Base-by-base conservation (phyloP, 2,888 invertebrate species). In the Drosophila buzzatii region DNA sequence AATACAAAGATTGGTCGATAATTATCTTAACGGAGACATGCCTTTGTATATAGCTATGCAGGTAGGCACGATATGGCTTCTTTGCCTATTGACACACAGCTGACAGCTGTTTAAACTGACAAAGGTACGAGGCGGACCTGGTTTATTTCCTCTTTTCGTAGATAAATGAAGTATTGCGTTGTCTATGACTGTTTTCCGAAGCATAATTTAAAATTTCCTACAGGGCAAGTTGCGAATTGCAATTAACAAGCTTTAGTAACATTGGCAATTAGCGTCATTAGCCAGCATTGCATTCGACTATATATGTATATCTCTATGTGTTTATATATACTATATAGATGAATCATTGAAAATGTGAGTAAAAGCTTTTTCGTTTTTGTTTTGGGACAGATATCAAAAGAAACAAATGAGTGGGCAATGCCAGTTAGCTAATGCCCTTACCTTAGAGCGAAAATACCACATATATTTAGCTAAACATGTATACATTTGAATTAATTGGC, bases 271-370 rank as follows among this genome's bases (percentile, higher is more conserved):
- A 86, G 73, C 84, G 52, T 23, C 41, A 31, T 55, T 55, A 37
- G 23, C 53, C 37, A 37, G 23, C 23, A 55, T 14, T 41, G 23
- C 55, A 55, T 1, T 39, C 23, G 5, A 2, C 53, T n/a, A 12
- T 23, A 53, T 27, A 12, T 23, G 39, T 27, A 63, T 56, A 27
- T 35, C 5, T 6, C 12, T 10, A n/a, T 6, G 1, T 33, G 6
- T 33, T 5, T 18, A 14, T 37, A 12, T 23, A 10, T 16, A 27
- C 27, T 6, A 23, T 10, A 16, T 39, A 23, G 62, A 81, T 86
- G 89, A 89, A 58, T 83, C 85, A 89, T 58, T 66, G 53, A 18
- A 12, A 31, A n/a, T 57, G 23, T 72, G 73, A 69, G 63, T 86
- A 70, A 68, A 73, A 53, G 35, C 65, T 42, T 27, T 27, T 27